Evolutionary conservation across 2,113 vertebrate species (phyloP).

Genomic region (Plotosus lineatus): DNA sequence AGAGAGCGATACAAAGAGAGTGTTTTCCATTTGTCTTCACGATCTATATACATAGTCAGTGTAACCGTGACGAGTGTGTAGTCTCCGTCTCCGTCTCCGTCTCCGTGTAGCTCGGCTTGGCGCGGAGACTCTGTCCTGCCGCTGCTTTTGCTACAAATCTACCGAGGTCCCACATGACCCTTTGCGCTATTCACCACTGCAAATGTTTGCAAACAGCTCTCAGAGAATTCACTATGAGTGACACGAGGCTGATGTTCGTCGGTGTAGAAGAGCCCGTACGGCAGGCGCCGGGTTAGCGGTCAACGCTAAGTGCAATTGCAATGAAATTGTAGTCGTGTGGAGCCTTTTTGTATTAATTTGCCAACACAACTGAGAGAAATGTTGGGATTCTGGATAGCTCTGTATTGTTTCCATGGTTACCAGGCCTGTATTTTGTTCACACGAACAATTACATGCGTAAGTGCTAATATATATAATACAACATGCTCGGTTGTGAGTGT

Average conservation of each 20-base stretch:
- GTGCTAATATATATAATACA: background rate
- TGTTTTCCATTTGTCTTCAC: conserved; percentile 1
- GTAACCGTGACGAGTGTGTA: background rate
- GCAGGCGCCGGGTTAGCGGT: background rate
- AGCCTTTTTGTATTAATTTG: background rate
- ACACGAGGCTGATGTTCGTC: background rate
- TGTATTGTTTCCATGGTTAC: background rate
- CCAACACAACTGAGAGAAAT: background rate
- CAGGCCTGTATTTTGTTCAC: background rate
- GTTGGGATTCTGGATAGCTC: background rate
- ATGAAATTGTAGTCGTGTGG: background rate
- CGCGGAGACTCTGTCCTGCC: background rate
- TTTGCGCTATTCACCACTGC: background rate
- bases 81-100: background rate
- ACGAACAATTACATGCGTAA: background rate
- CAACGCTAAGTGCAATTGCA: background rate
- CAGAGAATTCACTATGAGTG: background rate
- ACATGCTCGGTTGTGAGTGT: background rate
- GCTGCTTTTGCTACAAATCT: background rate
- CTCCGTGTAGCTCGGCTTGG: background rate
- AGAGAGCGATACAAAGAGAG: background rate
- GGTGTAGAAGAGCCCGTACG: background rate
- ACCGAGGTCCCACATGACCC: background rate
- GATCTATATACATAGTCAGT: background rate
- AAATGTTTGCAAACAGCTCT: background rate